phyloP scores from a whole-genome alignment of 2,797 vertebrate species.

The Sarcoramphus papa region DNA sequence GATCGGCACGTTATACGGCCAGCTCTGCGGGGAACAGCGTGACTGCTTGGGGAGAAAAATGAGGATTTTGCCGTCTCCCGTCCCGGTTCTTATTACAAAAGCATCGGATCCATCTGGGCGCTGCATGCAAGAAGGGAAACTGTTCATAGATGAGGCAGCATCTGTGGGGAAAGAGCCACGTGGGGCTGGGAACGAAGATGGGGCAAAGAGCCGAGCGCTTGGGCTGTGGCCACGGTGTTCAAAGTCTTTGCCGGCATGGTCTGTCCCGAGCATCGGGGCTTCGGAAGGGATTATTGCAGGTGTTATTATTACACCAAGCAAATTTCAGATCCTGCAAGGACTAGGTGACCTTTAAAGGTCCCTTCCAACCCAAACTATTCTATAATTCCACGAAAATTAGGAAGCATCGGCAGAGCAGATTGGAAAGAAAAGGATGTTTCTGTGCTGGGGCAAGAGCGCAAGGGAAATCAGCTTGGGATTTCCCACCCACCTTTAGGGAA shows the following conservation, averaged over 20 bases:
- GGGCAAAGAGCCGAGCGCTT: not conserved
- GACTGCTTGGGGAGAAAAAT: not conserved
- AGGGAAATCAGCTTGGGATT: not conserved
- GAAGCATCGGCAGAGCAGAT: not conserved
- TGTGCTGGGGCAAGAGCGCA: not conserved
- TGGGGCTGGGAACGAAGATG: not conserved
- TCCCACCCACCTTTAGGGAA: not conserved
- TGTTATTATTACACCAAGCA: not conserved
- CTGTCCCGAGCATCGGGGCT: not conserved
- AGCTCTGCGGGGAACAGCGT: not conserved
- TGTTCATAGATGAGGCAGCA: not conserved
- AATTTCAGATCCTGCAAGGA: not conserved
- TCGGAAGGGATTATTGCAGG: not conserved
- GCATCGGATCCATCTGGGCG: fast-evolving
- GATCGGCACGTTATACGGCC: not conserved
- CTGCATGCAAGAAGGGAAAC: not conserved
- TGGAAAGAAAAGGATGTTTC: not conserved
- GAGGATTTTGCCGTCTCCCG: not conserved
- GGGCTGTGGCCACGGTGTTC: not conserved
- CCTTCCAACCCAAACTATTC: too few relatives aligned
- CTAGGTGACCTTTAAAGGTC: not conserved
- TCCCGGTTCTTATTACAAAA: not conserved
- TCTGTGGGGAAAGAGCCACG: not conserved
- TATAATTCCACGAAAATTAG: not conserved
- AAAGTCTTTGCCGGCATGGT: not conserved